Evolutionary conservation across 2,113 vertebrate genomes (phyloP).

Genomic region (Geococcyx californianus): DNA sequence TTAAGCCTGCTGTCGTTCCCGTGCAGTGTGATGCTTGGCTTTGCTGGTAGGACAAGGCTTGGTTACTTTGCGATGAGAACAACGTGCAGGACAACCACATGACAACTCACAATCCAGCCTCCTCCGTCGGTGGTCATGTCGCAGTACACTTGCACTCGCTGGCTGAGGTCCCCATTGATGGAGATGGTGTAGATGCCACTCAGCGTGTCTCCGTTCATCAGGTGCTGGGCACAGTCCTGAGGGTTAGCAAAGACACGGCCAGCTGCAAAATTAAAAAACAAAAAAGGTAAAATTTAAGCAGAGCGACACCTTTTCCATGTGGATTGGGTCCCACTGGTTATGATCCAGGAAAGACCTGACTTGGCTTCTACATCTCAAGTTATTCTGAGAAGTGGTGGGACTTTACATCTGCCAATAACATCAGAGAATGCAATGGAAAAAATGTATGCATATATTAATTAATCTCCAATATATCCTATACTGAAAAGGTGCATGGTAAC

Average conservation of each 20-base stretch:
- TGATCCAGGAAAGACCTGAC: background rate
- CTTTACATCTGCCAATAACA: background rate
- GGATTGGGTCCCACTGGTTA: background rate
- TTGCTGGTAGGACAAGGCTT: background rate
- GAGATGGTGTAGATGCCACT: slow-evolving; percentile 93
- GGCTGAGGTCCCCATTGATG: slow-evolving; percentile 88
- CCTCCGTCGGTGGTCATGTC: slow-evolving; percentile 95
- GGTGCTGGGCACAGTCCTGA: slow-evolving; percentile 95
- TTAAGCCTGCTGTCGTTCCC: background rate
- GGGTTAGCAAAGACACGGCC: slow-evolving; percentile 91
- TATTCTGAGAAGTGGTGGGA: accelerated
- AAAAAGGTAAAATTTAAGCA: background rate
- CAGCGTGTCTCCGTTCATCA: slow-evolving; percentile 90
- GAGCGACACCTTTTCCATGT: background rate
- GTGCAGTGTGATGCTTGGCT: background rate
- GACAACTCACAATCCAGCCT: slow-evolving; percentile 93
- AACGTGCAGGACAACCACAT: accelerated
- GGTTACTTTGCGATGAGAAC: background rate
- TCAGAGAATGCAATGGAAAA: background rate
- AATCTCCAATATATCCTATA: background rate
- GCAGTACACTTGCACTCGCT: slow-evolving; percentile 92
- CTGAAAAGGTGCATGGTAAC: background rate
- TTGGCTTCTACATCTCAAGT: background rate
- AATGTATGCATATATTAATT: background rate
- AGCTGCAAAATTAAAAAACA: slow-evolving; percentile 69